phyloP scores from a whole-genome alignment of 2,113 vertebrate species.

The Syngnathus typhle region DNA sequence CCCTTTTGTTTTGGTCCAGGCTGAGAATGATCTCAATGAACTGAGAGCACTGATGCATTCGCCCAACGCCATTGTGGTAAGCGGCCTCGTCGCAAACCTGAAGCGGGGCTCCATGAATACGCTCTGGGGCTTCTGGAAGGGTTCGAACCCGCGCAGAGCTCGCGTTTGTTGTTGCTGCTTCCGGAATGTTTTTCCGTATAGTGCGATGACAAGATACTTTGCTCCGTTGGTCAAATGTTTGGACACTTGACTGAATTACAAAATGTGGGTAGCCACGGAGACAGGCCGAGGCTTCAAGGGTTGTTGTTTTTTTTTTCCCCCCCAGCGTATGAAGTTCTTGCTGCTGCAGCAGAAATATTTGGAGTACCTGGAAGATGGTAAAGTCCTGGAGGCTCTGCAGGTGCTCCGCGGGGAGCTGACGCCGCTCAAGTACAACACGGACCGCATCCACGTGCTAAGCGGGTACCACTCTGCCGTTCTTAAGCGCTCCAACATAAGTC shows the following conservation, averaged over 20 bases:
- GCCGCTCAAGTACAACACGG: constrained; percentile 96
- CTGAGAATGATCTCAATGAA: constrained; percentile 99
- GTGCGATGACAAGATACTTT: background rate
- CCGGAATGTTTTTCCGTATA: background rate
- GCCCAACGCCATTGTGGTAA: constrained; percentile 99
- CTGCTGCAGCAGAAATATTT: constrained; percentile 99
- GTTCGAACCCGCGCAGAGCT: background rate
- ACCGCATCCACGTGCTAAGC: constrained; percentile 97
- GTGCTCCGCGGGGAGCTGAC: constrained; percentile 95
- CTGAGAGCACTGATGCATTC: constrained; percentile 99
- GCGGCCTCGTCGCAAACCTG: constrained; percentile 59
- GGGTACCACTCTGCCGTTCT: constrained; percentile 70
- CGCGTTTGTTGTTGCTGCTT: background rate
- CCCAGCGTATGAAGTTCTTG: constrained; percentile 98
- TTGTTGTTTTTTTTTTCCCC: constrained; percentile 5
- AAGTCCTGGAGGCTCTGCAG: constrained; percentile 97
- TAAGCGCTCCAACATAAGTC: background rate
- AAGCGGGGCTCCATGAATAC: constrained; percentile 34
- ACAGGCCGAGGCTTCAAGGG: background rate
- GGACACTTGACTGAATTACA: background rate
- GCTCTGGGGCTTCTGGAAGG: constrained; percentile 46
- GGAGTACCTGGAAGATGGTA: constrained; percentile 97
- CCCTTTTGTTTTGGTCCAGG: constrained; percentile 76
- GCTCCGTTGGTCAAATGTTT: background rate
- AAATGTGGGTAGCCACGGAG: background rate